phyloP scores from a whole-genome alignment of 2,797 vertebrate genomes.

The Petrocephalus sullivani region DNA sequence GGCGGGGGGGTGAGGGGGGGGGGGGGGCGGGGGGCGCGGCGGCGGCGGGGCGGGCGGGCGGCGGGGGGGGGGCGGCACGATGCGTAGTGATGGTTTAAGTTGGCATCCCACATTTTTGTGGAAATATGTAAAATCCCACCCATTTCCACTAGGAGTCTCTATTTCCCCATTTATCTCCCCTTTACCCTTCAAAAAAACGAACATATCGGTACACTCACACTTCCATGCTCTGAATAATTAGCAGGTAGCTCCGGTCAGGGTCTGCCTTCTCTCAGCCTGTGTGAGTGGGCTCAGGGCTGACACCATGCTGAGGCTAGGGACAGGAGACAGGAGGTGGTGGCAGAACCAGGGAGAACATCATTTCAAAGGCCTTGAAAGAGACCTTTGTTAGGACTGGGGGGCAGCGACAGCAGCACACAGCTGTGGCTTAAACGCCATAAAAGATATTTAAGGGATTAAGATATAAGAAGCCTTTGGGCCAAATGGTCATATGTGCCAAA shows the following conservation, averaged over 20 bases:
- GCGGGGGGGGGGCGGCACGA: too few species aligned
- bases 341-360: background rate
- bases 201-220: background rate
- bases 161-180: background rate
- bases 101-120: background rate
- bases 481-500: background rate
- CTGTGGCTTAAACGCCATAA: background rate
- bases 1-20: too few species aligned
- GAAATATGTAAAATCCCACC: background rate
- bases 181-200: background rate
- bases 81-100: background rate
- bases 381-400: background rate
- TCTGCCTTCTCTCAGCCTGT: background rate
- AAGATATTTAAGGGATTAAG: background rate
- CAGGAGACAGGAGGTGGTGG: background rate
- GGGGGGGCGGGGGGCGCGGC: too few species aligned
- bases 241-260: background rate
- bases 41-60: too few species aligned
- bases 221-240: background rate
- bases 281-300: background rate
- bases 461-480: background rate
- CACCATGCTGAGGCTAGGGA: background rate
- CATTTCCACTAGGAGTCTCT: background rate
- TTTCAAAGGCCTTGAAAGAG: background rate
- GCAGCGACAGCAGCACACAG: background rate